A percentile compares a stretch with the other conserved stretches of the same genome.
phyloP scores from a whole-genome alignment of 2,797 vertebrate genomes.

The Tolypeutes matacus region DNA sequence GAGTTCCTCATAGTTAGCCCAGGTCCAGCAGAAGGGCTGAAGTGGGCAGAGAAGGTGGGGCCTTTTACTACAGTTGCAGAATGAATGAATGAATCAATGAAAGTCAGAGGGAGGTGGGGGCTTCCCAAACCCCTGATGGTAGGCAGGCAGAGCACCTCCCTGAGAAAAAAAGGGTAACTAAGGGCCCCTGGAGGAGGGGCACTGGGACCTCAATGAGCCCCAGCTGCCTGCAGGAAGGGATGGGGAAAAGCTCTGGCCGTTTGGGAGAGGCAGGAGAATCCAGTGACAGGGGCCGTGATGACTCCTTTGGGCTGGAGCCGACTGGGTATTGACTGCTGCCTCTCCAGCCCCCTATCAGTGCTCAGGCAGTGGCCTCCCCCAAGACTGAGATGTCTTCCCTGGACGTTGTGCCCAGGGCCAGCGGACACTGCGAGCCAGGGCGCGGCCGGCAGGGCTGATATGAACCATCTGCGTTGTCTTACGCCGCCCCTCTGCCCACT shows the following conservation, averaged over 20 bases:
- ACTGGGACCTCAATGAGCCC: background rate
- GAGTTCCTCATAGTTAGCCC: background rate
- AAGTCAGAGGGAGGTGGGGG: background rate
- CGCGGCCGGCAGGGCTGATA: slow-evolving; percentile 87
- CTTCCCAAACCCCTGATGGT: background rate
- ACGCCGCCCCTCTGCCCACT: slow-evolving; percentile 89
- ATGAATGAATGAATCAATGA: background rate
- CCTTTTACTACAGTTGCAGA: background rate
- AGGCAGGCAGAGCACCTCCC: background rate
- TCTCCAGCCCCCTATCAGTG: background rate
- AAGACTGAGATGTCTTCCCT: background rate
- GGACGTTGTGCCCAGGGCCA: background rate
- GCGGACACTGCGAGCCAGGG: slow-evolving; percentile 60
- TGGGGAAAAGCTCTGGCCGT: background rate
- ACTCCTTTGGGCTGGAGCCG: background rate
- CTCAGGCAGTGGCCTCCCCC: background rate
- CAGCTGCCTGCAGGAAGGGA: background rate
- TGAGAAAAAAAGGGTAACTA: background rate
- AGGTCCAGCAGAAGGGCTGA: background rate
- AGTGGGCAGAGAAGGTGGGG: background rate
- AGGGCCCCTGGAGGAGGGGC: background rate
- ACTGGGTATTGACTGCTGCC: background rate
- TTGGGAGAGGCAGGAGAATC: background rate
- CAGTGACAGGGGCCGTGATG: background rate
- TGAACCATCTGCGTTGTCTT: slow-evolving; percentile 96